phyloP scores from a whole-genome alignment of 2,797 vertebrate genomes.

The Pagetopsis macropterus region DNA sequence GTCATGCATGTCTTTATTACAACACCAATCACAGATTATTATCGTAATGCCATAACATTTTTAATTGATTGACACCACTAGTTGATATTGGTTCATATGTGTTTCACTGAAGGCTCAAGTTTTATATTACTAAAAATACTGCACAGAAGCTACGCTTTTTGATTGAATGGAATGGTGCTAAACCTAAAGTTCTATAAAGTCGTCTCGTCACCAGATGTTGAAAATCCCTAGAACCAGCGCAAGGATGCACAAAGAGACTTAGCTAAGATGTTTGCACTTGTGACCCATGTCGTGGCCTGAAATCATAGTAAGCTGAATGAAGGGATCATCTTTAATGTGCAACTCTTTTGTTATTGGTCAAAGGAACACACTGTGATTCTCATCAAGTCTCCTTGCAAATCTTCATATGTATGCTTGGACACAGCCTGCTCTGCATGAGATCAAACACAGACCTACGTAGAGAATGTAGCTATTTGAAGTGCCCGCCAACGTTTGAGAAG shows the following conservation, averaged over 20 bases:
- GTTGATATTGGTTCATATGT: not conserved
- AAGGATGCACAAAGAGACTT: not conserved
- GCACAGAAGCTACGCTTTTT: slow-evolving; percentile 21
- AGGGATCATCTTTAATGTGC: slow-evolving; percentile 24
- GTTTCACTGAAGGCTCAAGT: slow-evolving; percentile 5
- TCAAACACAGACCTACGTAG: slow-evolving; percentile 43
- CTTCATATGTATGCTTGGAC: slow-evolving; percentile 52
- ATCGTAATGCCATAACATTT: too few relatives aligned
- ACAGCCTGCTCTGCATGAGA: slow-evolving; percentile 46
- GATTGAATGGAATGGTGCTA: slow-evolving; percentile 12
- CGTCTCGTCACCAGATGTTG: slow-evolving; percentile 25
- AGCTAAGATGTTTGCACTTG: slow-evolving; percentile 18
- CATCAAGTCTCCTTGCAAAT: slow-evolving; percentile 45
- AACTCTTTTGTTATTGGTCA: slow-evolving; percentile 15
- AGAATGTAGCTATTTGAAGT: slow-evolving; percentile 37
- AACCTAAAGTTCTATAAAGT: slow-evolving; percentile 25
- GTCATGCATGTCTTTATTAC: too few relatives aligned
- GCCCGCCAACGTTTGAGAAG: slow-evolving; percentile 48
- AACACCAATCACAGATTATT: too few relatives aligned
- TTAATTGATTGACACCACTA: too few relatives aligned
- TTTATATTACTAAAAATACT: slow-evolving; percentile 10
- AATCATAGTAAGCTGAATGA: slow-evolving; percentile 18
- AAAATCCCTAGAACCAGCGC: slow-evolving; percentile 8
- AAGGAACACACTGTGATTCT: slow-evolving; percentile 22
- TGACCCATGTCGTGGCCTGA: slow-evolving; percentile 23